A percentile compares a stretch with the other conserved stretches of the same genome.
phyloP scores from a whole-genome alignment of 2,113 vertebrate species.

The Grus americana region DNA sequence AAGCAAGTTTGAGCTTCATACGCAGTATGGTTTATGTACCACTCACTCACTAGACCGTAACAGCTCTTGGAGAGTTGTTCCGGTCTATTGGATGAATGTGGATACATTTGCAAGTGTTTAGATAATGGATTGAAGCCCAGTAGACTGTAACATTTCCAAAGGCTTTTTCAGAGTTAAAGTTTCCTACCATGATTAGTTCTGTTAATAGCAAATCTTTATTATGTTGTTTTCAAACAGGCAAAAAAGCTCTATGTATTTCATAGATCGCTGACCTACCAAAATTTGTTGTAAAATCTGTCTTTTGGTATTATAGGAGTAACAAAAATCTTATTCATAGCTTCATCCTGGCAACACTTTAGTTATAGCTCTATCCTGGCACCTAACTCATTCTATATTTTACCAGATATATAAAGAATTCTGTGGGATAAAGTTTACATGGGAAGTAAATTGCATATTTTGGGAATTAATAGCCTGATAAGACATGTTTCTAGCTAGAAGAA shows the following conservation, averaged over 20 bases:
- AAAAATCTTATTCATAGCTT: neutral
- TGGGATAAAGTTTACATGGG: neutral
- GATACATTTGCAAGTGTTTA: constrained; percentile 44
- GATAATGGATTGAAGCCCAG: constrained; percentile 42
- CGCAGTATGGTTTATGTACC: neutral
- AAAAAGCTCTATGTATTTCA: neutral
- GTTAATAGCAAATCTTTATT: constrained; percentile 39
- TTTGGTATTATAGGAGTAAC: neutral
- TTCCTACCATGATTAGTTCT: neutral
- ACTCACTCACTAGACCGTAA: neutral
- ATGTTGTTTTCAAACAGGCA: constrained; percentile 2
- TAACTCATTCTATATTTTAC: neutral
- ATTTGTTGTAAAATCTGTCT: constrained; percentile 10
- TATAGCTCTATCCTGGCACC: neutral
- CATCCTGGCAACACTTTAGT: neutral
- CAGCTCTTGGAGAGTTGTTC: neutral
- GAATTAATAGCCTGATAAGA: neutral
- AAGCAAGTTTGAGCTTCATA: neutral
- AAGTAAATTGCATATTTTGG: neutral
- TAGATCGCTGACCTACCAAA: constrained; percentile 2
- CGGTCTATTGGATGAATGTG: neutral
- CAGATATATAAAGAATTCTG: neutral
- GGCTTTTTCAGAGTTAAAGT: constrained; percentile 23
- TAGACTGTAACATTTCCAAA: constrained; percentile 42
- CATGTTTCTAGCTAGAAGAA: neutral